Percentiles rank a stretch among this genome's conserved stretches.
phyloP scores from a whole-genome alignment of 2,113 vertebrate species.

The Verasper variegatus region DNA sequence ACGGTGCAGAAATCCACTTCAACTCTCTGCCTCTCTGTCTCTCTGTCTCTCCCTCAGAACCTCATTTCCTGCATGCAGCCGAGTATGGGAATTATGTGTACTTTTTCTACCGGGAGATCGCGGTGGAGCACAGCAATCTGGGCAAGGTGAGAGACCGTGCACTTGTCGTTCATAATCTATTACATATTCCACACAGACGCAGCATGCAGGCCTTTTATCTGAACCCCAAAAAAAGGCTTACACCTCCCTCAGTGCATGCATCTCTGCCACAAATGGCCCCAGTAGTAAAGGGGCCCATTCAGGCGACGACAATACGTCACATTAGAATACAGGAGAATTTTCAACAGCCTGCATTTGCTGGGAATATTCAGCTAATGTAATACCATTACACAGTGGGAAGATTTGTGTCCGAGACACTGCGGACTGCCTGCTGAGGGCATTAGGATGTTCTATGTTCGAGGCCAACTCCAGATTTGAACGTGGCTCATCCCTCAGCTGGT shows the following conservation, averaged over 20 bases:
- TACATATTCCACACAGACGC: constrained; percentile 36
- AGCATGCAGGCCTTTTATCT: constrained; percentile 23
- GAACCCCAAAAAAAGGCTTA: constrained; percentile 17
- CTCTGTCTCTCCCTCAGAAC: constrained; percentile 86
- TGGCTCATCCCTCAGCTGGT: constrained; percentile 51
- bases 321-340: constrained; percentile 51
- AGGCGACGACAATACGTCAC: constrained; percentile 37
- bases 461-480: constrained; percentile 66
- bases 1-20: constrained; percentile 77
- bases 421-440: constrained; percentile 41
- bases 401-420: constrained; percentile 54
- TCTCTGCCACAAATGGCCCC: constrained; percentile 50
- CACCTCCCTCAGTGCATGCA: constrained; percentile 30
- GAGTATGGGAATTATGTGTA: constrained; percentile 98
- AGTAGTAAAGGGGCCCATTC: constrained; percentile 49
- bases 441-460: constrained; percentile 54
- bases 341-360: constrained; percentile 46
- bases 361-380: constrained; percentile 63
- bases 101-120: constrained; percentile 99
- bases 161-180: constrained; percentile 45
- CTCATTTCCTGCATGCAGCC: constrained; percentile 97
- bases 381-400: constrained; percentile 60
- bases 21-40: constrained; percentile 62
- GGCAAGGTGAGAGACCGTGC: constrained; percentile 87
- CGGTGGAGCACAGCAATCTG: constrained; percentile 96